A percentile compares a stretch with the other conserved stretches of the same genome.
These are phyloP conservation scores for Tipula unca DNA, from an alignment of 2,888 invertebrate species.

Conservation along the genomic window DNA sequence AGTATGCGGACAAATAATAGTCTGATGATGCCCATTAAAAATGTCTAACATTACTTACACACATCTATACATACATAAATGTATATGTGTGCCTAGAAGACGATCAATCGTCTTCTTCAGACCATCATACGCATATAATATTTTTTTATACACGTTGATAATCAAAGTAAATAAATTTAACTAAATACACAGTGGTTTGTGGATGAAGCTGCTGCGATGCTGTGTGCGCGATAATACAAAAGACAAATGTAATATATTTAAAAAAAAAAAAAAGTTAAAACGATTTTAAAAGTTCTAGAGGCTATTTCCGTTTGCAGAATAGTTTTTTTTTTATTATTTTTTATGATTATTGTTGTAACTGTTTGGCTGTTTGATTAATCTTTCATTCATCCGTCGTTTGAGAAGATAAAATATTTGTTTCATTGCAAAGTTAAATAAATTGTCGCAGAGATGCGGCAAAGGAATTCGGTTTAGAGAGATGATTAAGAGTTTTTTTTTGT, in stretches of 20 bases:
- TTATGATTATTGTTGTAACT: background rate
- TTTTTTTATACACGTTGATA: background rate
- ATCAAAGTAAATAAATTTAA: background rate
- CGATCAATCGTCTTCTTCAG: background rate
- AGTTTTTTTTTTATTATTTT: background rate
- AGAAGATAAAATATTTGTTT: background rate
- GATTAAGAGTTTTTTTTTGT: background rate
- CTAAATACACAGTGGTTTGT: background rate
- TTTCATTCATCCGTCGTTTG: background rate
- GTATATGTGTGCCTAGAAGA: background rate
- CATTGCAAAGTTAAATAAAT: background rate
- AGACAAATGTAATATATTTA: background rate
- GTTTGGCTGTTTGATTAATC: constrained; percentile 1
- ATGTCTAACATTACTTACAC: too few relatives aligned
- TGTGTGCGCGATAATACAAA: background rate
- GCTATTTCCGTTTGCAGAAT: background rate
- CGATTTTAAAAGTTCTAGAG: background rate
- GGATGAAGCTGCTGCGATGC: background rate
- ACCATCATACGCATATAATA: background rate
- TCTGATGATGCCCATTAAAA: too few relatives aligned
- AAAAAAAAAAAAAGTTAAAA: background rate
- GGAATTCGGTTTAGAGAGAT: background rate
- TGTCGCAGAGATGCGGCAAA: background rate
- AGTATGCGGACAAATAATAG: background rate
- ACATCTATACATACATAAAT: background rate